These are phyloP conservation scores for Ploceus nigricollis DNA, from an alignment of 2,113 vertebrate species.

Conservation along the genomic window DNA sequence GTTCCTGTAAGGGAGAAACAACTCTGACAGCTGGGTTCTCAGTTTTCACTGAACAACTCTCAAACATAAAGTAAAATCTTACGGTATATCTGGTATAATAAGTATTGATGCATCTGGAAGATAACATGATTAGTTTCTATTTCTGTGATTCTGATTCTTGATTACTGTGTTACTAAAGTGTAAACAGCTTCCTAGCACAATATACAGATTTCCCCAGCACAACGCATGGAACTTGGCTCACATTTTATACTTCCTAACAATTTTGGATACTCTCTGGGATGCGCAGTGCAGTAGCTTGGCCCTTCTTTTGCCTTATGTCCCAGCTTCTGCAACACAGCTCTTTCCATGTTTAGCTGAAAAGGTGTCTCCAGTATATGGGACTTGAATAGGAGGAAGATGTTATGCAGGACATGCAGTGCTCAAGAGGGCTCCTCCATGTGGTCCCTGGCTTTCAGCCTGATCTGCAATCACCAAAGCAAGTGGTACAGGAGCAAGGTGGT, in stretches of 20 bases:
- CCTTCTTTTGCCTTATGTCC: not conserved
- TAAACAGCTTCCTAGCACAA: not conserved
- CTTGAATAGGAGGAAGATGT: not conserved
- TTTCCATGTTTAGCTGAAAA: not conserved
- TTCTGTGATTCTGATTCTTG: not conserved
- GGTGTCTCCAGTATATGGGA: not conserved
- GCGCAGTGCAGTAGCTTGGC: not conserved
- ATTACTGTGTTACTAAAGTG: not conserved
- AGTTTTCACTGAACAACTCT: not conserved
- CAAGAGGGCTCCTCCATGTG: rapidly evolving
- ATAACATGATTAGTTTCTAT: not conserved
- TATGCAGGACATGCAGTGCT: not conserved
- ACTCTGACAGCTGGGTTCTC: not conserved
- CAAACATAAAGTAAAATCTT: not conserved
- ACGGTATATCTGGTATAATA: not conserved
- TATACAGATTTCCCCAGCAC: not conserved
- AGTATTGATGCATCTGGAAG: not conserved
- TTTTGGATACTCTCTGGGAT: too few relatives aligned
- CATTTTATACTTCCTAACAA: not conserved
- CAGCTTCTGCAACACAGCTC: not conserved
- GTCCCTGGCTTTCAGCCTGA: not conserved
- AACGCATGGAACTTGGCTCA: rapidly evolving
- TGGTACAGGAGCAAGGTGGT: rapidly evolving
- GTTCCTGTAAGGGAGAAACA: not conserved
- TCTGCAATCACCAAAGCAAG: not conserved